Base-by-base conservation (phyloP, 2,888 invertebrate genomes). In the Patella ulyssiponensis region DNA sequence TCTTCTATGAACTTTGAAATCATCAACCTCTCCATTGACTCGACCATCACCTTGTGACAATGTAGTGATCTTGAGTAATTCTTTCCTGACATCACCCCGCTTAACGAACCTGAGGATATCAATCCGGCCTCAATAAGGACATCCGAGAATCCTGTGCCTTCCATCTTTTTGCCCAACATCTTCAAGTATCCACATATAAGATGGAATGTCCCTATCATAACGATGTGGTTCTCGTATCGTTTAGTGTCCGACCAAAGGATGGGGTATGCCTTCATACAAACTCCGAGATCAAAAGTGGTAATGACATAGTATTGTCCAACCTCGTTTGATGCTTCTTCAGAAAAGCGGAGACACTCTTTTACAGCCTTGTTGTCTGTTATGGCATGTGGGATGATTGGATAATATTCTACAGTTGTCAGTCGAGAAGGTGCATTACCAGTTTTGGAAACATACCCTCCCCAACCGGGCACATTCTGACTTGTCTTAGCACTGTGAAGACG, bases 351-450 rank as follows among this genome's bases (percentile, higher is more conserved):
- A 27, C 82, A 81, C 71, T 83, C 81, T 51, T 84, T 78, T 12
- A 83, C 82, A 14, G 80, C 78, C 64, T 56, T 83, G 73, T 80
- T 81, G 5, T 83, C 83, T 53, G 83, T 85, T 20, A 84, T 84
- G n/a, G 83, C 82, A 44, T 75, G 71, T 44, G 78, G 74, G 14
- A 85, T 82, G 5, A 84, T 81, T 12, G 81, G 82, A 72, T 81
- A 85, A 53, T 85, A 85, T 23, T 83, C 84, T n/a, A 83, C 83
- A 33, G 81, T 81, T 54, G 83, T 83, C 69, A 82, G 74, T 12
- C 69, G 70, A 9, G 14, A 23, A 15, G 84, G 83, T 44, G 14
- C 54, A 23, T n/a, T 64, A 9, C 83, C 83, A 52, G 79, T 81
- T 17, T 73, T 53, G 12, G 84, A 85, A 12, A 80, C 69, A 75